Conservation (phyloP, 92 coral and sea anemone species). For the Pocillopora meandrina region DNA sequence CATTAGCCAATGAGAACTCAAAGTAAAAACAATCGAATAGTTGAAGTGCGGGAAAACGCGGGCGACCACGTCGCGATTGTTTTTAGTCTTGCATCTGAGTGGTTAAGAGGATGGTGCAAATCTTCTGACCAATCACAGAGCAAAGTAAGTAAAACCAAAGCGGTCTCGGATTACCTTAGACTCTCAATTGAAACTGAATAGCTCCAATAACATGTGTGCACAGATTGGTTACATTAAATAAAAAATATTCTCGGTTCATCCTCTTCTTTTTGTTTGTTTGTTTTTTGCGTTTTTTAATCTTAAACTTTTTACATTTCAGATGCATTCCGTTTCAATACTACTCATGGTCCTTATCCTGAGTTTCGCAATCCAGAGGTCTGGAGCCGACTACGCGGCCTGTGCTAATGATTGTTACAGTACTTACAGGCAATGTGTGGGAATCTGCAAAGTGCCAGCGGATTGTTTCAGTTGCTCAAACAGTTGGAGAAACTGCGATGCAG, state of each 20-base stretch:
- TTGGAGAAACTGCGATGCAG: background rate
- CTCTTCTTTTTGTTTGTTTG: background rate
- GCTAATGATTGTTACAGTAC: background rate
- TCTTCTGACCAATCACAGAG: too few species aligned
- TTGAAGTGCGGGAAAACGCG: too few species aligned
- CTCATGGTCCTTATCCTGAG: conserved; percentile 1
- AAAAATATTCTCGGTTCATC: background rate
- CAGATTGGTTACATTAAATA: too few species aligned
- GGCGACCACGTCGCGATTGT: too few species aligned
- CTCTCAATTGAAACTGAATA: too few species aligned
- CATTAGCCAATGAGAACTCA: too few species aligned
- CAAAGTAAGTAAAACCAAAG: too few species aligned
- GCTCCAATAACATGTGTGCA: too few species aligned
- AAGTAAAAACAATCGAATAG: too few species aligned
- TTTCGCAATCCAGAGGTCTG: background rate
- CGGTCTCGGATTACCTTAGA: too few species aligned
- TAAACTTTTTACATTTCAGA: background rate
- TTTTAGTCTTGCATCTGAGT: too few species aligned
- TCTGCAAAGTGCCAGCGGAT: background rate
- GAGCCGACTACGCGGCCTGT: background rate
- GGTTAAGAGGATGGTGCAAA: too few species aligned
- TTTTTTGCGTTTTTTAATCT: background rate
- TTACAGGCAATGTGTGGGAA: background rate
- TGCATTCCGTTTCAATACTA: conserved; percentile 13
- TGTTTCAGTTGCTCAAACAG: background rate